phyloP scores from a whole-genome alignment of 1,140 invertebrate genomes.

The Solenopsis invicta region DNA sequence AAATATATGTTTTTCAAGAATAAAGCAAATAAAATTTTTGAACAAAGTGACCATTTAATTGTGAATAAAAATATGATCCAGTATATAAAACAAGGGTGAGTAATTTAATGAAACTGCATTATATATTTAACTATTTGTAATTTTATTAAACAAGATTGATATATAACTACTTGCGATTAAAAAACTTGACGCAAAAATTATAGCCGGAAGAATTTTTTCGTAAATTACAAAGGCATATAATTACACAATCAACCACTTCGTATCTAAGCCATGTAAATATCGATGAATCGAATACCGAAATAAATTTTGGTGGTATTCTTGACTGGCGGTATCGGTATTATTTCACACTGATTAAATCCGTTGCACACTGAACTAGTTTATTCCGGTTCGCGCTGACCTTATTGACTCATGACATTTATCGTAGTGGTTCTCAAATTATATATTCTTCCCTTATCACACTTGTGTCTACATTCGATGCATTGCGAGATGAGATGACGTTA shows the following conservation, averaged over 20 bases:
- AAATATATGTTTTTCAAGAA: no score
- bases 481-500: not conserved
- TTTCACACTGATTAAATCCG: constrained; percentile 51
- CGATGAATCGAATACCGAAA: not conserved
- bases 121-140: not conserved
- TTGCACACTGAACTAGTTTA: constrained; percentile 69
- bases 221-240: not conserved
- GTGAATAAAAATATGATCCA: constrained; percentile 69
- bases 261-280: not conserved
- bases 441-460: not conserved
- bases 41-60: constrained; percentile 20
- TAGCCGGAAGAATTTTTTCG: not conserved
- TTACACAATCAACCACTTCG: not conserved
- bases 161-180: not conserved
- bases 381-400: constrained; percentile 76
- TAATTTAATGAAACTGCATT: not conserved
- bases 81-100: constrained; percentile 74
- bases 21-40: no score
- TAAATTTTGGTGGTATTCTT: constrained; percentile 33
- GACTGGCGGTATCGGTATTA: constrained; percentile 34
- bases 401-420: constrained; percentile 71
- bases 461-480: constrained; percentile 2
- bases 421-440: constrained; percentile 70
- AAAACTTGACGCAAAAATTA: not conserved
- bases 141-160: not conserved